A percentile compares a stretch with the other conserved stretches of the same genome.
Conservation (phyloP, 2,797 vertebrate species). For the Alca torda region DNA sequence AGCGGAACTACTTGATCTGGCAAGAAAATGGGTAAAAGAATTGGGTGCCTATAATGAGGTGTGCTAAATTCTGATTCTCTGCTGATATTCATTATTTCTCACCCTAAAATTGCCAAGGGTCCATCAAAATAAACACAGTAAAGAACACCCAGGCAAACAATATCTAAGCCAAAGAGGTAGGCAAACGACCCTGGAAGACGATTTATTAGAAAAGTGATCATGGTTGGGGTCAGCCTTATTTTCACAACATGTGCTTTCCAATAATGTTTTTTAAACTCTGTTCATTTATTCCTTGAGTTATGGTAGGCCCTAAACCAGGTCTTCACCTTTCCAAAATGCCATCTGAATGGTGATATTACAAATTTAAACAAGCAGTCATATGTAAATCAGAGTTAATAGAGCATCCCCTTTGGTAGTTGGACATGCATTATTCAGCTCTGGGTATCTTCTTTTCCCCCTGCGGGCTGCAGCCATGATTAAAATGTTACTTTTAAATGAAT, state of each 20-base stretch:
- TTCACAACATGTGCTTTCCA: neutral
- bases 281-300: constrained; percentile 16
- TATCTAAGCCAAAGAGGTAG: neutral
- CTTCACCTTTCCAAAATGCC: constrained; percentile 30
- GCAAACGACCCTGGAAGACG: neutral
- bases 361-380: constrained; percentile 53
- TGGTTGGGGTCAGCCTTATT: neutral
- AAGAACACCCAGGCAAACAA: neutral
- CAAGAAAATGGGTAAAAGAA: neutral
- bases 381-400: constrained; percentile 66
- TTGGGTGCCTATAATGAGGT: neutral
- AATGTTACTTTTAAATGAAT: constrained; percentile 61
- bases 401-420: constrained; percentile 38
- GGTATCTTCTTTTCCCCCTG: constrained; percentile 51
- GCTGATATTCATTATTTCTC: neutral
- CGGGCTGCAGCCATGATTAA: constrained; percentile 55
- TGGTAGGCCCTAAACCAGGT: neutral
- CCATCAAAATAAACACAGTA: neutral
- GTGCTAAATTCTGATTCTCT: neutral
- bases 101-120: neutral
- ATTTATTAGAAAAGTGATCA: neutral
- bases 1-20: neutral
- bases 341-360: constrained; percentile 16
- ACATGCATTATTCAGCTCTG: constrained; percentile 53
- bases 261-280: constrained; percentile 16